phyloP scores from a whole-genome alignment of 1,140 invertebrate species.

The Calosoma granatense region DNA sequence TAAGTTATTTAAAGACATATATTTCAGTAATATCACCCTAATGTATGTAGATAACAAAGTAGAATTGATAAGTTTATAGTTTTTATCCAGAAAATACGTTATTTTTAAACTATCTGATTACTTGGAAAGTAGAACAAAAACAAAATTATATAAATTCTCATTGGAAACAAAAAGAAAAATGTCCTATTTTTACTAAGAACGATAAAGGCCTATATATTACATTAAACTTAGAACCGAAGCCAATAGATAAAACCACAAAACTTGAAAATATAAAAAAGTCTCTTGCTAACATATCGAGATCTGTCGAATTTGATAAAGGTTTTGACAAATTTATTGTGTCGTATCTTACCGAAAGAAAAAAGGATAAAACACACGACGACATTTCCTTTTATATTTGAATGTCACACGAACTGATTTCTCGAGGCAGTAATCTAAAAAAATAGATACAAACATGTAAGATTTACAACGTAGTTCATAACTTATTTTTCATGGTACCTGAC shows the following conservation, averaged over 20 bases:
- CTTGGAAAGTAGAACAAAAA: too few species aligned
- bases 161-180: too few species aligned
- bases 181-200: not conserved
- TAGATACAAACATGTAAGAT: not conserved
- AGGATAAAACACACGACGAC: not conserved
- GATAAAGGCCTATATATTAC: not conserved
- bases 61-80: too few species aligned
- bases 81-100: too few species aligned
- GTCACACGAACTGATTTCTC: not conserved
- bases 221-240: not conserved
- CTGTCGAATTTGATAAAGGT: not conserved
- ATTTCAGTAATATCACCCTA: too few species aligned
- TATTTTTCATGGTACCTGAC: not conserved
- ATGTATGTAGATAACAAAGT: too few species aligned
- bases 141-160: too few species aligned
- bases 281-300: not conserved
- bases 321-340: not conserved
- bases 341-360: not conserved
- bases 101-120: too few species aligned
- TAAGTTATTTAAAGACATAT: too few species aligned
- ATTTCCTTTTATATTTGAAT: not conserved
- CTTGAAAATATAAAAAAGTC: not conserved
- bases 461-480: not conserved
- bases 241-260: not conserved
- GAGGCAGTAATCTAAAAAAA: not conserved